Evolutionary conservation across 37 sponge, comb jelly and placozoan species (phyloP).

Genomic region (Chondrosia reniformis): DNA sequence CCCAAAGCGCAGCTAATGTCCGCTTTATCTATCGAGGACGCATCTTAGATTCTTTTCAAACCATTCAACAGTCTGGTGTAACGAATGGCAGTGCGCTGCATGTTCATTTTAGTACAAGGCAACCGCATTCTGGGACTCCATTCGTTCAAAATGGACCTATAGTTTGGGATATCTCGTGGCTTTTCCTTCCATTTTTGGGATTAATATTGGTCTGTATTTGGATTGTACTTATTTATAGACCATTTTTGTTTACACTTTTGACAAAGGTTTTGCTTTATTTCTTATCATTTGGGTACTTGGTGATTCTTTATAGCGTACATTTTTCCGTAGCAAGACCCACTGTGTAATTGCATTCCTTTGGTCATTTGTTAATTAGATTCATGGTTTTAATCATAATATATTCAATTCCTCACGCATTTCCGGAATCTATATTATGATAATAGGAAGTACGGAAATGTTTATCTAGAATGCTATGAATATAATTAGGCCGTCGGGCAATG

Average conservation of each 20-base stretch:
- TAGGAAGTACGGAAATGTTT: constrained; percentile 13
- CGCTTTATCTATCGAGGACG: constrained; percentile 1
- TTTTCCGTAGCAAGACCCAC: neutral
- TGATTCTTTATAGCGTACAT: neutral
- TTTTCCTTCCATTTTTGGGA: neutral
- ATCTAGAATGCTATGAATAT: neutral
- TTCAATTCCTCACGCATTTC: neutral
- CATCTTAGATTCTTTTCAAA: neutral
- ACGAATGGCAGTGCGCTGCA: neutral
- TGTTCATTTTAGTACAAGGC: neutral
- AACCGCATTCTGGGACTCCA: neutral
- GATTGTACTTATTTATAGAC: neutral
- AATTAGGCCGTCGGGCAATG: constrained; percentile 9
- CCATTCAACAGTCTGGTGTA: neutral
- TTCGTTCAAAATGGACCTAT: neutral
- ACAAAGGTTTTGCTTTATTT: constrained; percentile 16
- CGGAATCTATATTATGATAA: neutral
- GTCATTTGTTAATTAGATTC: neutral
- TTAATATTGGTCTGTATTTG: neutral
- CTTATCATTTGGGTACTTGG: constrained; percentile 1
- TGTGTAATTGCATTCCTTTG: neutral
- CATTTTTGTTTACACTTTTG: neutral
- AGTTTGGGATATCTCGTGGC: neutral
- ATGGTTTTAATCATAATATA: neutral
- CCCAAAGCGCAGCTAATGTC: too few species aligned